Percentiles rank a stretch among this genome's conserved stretches.
Conservation (phyloP, 2,797 vertebrate species). For the Poeciliopsis paucimaculata region DNA sequence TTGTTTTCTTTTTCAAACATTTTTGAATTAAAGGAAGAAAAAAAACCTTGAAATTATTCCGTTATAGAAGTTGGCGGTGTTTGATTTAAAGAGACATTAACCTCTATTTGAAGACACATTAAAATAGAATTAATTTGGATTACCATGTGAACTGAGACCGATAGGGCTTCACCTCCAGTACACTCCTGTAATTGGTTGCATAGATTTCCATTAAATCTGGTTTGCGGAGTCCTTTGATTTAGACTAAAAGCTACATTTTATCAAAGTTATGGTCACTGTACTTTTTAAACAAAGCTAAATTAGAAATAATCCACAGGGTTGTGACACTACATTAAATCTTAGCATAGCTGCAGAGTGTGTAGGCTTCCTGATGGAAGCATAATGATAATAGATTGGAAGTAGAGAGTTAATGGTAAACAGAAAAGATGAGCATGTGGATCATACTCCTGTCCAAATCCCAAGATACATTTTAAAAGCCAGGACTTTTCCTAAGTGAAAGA, state of each 20-base stretch:
- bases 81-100: background rate
- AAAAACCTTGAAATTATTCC: background rate
- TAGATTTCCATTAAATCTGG: conserved; percentile 6
- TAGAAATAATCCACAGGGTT: background rate
- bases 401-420: background rate
- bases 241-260: background rate
- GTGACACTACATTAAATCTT: background rate
- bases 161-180: background rate
- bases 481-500: background rate
- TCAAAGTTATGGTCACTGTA: background rate
- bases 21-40: background rate
- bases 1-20: background rate
- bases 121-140: background rate
- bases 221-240: background rate
- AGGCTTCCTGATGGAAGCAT: background rate
- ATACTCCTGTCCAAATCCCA: background rate
- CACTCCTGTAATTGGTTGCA: background rate
- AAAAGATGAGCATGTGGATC: background rate
- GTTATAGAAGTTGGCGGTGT: background rate
- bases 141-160: background rate
- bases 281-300: background rate
- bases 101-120: background rate
- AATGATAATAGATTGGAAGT: background rate
- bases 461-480: background rate
- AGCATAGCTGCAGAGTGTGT: background rate